These are phyloP conservation scores for Pachycephus smyrnensis DNA, from an alignment of 2,888 invertebrate species.

Conservation along the genomic window DNA sequence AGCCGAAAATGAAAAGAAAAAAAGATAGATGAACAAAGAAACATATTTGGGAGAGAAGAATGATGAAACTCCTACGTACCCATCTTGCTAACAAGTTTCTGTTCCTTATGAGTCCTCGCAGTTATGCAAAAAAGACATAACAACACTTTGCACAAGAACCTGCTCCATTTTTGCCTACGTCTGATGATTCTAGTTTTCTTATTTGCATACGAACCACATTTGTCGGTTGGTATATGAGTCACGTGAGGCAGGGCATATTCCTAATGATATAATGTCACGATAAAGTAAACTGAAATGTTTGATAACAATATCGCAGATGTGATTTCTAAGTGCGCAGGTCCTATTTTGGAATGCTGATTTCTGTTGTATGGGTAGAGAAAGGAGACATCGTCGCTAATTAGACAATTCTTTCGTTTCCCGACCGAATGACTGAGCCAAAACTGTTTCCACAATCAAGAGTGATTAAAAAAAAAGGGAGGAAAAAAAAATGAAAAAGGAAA, in stretches of 20 bases:
- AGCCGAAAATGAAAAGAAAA: background rate
- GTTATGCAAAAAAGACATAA: background rate
- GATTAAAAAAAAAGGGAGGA: background rate
- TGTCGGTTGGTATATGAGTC: background rate
- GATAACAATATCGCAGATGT: background rate
- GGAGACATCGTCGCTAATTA: background rate
- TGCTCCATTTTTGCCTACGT: background rate
- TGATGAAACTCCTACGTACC: background rate
- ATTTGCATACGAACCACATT: background rate
- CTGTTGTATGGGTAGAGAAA: background rate
- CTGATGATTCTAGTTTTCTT: background rate
- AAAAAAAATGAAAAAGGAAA: background rate
- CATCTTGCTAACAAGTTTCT: background rate
- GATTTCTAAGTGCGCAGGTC: background rate
- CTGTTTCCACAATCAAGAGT: background rate
- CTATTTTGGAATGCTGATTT: background rate
- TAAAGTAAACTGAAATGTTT: background rate
- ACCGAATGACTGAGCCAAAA: background rate
- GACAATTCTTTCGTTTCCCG: background rate
- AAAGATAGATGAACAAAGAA: background rate
- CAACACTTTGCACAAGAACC: background rate
- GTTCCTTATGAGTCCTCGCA: background rate
- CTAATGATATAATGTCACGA: background rate
- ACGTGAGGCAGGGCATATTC: background rate
- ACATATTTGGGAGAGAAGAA: background rate